These are phyloP conservation scores for Pristionchus entomophagus DNA, from an alignment of 2,888 invertebrate species.

Conservation along the genomic window DNA sequence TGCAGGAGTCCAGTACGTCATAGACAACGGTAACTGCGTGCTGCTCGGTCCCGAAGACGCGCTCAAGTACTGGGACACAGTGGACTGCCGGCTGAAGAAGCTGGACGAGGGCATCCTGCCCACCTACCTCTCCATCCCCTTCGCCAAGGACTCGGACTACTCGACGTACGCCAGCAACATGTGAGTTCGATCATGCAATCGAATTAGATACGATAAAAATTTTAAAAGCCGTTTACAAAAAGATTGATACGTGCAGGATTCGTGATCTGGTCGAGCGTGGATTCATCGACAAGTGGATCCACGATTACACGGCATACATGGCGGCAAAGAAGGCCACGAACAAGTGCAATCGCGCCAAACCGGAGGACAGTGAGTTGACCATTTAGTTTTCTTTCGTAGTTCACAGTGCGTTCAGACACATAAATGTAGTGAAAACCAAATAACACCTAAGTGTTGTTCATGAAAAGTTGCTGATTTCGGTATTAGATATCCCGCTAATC, in stretches of 20 bases:
- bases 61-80: slow-evolving; percentile 62
- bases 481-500: too few relatives aligned
- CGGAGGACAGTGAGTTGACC: too few relatives aligned
- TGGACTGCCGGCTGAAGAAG: slow-evolving; percentile 62
- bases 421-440: too few relatives aligned
- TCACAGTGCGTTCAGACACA: too few relatives aligned
- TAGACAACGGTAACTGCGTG: slow-evolving; percentile 57
- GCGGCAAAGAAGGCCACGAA: slow-evolving; percentile 56
- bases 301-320: slow-evolving; percentile 63
- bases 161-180: slow-evolving; percentile 60
- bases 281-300: slow-evolving; percentile 71
- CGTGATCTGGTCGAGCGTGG: slow-evolving; percentile 70
- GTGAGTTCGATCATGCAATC: slow-evolving; percentile 47
- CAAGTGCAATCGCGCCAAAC: too few relatives aligned
- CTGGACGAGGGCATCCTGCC: slow-evolving; percentile 66
- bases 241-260: slow-evolving; percentile 57
- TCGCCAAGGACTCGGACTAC: slow-evolving; percentile 58
- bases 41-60: slow-evolving; percentile 67
- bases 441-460: too few relatives aligned
- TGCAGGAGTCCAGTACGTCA: slow-evolving; percentile 60
- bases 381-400: too few relatives aligned
- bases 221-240: neutral
- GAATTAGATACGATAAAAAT: neutral
- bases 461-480: too few relatives aligned
- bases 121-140: slow-evolving; percentile 65